Evolutionary conservation across 2,888 invertebrate genomes (phyloP), one percentile per base, ranked within the genome.

Genomic region (Leptothorax acervorum): DNA sequence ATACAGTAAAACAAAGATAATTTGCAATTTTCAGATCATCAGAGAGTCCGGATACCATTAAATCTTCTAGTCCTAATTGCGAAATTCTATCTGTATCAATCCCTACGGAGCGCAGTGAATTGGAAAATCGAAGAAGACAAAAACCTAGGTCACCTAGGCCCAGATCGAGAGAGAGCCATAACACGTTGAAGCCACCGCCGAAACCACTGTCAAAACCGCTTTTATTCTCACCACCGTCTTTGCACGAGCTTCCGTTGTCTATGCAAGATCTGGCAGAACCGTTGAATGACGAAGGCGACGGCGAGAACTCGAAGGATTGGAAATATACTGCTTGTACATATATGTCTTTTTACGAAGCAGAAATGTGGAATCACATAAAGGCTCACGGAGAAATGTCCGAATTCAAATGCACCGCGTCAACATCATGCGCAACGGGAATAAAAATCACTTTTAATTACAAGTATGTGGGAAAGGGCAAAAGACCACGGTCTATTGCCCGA

Each of bases 31-130:
- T 78, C 79, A 90, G 89, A 42, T 73, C 35, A 9, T 11, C 96
- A 6, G 95, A 95, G 5, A 95, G 95, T 88, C 95, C 95, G 5
- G 95, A 95, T 91, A 95, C 95, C 48, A 93, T 95, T 2, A 92
- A 93, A 68, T 78, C 78, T 31, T 68, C 60, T 5, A 94, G 94
- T 88, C 93, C 95, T 4, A 92, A 90, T 11, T 55, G 86, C 6
- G 85, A 82, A 62, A 73, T 82, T 28, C 90, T 92, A 23, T 95
- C 95, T 0, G 94, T 95, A 68, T 94, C 95, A 66, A 95, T 95
- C 84, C 95, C 95, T 18, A 92, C 90, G 12, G 91, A 93, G 78
- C 91, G 92, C 5, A 90, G 82, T 28, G 12, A 89, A 53, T 63
- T 70, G 5, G 74, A n/a, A n/a, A n/a, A 83, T 35, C 35, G 8